Evolutionary conservation across 2,113 vertebrate species (phyloP), one percentile per base, ranked within the genome.

Genomic region (Thamnaconus septentrionalis): DNA sequence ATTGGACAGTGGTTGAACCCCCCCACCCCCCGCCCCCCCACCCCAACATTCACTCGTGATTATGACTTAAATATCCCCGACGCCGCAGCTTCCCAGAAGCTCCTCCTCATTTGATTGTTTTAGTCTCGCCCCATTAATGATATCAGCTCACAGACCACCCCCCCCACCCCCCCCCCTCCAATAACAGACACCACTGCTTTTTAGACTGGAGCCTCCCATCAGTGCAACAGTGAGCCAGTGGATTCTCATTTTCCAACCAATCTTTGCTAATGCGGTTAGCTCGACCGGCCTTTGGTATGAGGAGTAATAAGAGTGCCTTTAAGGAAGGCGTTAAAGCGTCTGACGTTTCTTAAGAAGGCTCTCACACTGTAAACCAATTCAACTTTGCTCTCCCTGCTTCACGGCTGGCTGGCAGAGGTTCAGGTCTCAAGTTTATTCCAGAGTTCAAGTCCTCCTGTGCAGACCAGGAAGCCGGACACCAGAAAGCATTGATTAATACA

Each of bases 311-410:
- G n/a, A 64, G 67, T 18, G 43, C 69, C 71, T 84, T 84, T 81
- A 83, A 64, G 69, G 73, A 74, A 73, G 75, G 75, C 56, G 67
- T 74, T 71, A 76, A 69, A 76, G 80, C 75, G 75, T 85, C 75
- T 78, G 70, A 61, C 52, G 80, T 68, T 78, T 78, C 65, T 85
- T 73, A 66, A 66, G 4, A 73, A 57, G 68, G 64, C 54, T 59
- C 56, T 56, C 62, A 74, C 69, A 31, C 31, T 53, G 79, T 85
- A 59, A 70, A 65, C 66, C 49, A 61, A 80, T 76, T 73, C 54
- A 43, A 64, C 46, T 53, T 39, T 49, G 31, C 44, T 62, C 81
- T 72, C 76, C 58, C 59, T 77, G 5, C 63, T 60, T 60, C 46
- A 7, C 51, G 74, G 74, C 73, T 65, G 53, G 57, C 0, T 11